Evolutionary conservation across 2,888 invertebrate species (phyloP), one percentile per base, ranked within the genome.

Genomic region (Eupithecia subumbrata): DNA sequence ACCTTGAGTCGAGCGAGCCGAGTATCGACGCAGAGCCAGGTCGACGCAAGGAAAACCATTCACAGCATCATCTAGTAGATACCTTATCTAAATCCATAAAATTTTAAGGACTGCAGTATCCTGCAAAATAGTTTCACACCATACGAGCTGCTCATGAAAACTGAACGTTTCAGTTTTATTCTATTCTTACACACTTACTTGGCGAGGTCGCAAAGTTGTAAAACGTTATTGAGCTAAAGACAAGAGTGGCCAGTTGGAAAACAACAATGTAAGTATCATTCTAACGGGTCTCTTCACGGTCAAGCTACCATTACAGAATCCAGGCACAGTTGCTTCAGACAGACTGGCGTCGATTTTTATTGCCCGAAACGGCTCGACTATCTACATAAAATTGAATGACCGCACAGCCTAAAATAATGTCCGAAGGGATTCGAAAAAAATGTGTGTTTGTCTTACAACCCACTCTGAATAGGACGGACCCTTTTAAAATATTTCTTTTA

Each of bases 381-480:
- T 67, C 37, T 67, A 67, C 67, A 67, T 67, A 67, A 67, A 67
- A 34, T 40, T 40, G 67, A 40, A 34, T 40, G 67, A 67, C 67
- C 40, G 64, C 34, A 22, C 34, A 40, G n/a, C 40, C 37, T 67
- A 40, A 67, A 67, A 40, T 67, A 67, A 67, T 67, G 40, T 12
- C 64, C 64, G 64, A 12, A 40, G 40, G 40, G 67, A 67, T 40
- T 40, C 37, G 67, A 22, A 67, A n/a, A 18, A 69, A 40, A 67
- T 40, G n/a, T 67, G 37, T 67, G 37, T 67, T 40, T 40, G 34
- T 67, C 40, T 67, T 67, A 14, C n/a, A 40, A 40, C 18, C 66
- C 67, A 8, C n/a, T 66, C 14, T 25, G 64, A 34, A 30, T 34
- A 18, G 22, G 64, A 34, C 34, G 5, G 64, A 34, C 64, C 64